A percentile compares a stretch with the other conserved stretches of the same genome.
These are phyloP conservation scores for Pseudeuparius sepicola DNA, from an alignment of 2,888 invertebrate species.

Conservation along the genomic window DNA sequence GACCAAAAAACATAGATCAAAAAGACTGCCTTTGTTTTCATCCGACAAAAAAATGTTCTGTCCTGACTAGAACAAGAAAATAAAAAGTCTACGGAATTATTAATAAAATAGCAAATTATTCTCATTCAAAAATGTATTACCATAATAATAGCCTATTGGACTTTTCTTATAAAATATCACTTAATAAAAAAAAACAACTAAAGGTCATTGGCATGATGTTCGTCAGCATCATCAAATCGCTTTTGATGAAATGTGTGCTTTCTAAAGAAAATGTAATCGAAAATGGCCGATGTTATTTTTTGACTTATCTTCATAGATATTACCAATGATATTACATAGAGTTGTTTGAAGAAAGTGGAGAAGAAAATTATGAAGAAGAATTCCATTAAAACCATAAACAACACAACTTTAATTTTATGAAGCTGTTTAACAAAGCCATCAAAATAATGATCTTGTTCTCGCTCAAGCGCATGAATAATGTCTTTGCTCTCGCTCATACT, in stretches of 20 bases:
- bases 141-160: constrained; percentile 20
- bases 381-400: too few relatives aligned
- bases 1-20: constrained; percentile 16
- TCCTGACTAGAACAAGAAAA: constrained; percentile 18
- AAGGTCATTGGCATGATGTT: constrained; percentile 25
- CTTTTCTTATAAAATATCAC: constrained; percentile 20
- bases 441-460: too few relatives aligned
- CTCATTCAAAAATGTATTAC: constrained; percentile 21
- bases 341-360: constrained; percentile 5
- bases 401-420: too few relatives aligned
- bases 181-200: constrained; percentile 17
- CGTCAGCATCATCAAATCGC: constrained; percentile 24
- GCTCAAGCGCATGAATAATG: too few relatives aligned
- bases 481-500: too few relatives aligned
- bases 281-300: constrained; percentile 26
- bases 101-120: constrained; percentile 21
- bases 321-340: too few relatives aligned
- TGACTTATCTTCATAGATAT: constrained; percentile 23
- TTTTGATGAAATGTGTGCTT: constrained; percentile 24
- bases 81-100: constrained; percentile 19
- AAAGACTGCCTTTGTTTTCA: constrained; percentile 15
- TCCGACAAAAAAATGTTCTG: constrained; percentile 16
- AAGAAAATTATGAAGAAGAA: constrained; percentile 1
- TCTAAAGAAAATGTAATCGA: constrained; percentile 25
- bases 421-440: too few relatives aligned